Base-by-base conservation (phyloP, 1,140 invertebrate species). In the Cecropterus lyciades region DNA sequence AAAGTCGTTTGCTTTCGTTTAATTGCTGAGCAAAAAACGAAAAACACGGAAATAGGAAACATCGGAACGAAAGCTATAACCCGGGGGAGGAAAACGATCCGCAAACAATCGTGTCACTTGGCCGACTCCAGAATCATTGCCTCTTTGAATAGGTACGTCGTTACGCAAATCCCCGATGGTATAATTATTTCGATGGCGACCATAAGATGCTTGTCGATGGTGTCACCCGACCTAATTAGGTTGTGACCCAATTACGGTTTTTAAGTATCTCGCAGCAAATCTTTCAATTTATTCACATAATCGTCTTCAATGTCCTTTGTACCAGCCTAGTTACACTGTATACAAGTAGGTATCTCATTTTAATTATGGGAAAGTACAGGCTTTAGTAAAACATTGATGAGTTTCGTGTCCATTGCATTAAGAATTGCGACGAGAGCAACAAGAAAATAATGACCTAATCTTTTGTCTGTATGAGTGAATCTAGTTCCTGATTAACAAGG, bases 241-340 rank as follows among this genome's bases (percentile, higher is more conserved):
- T 77, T 80, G 77, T 82, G 85, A 88, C 85, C 85, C 84, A 88
- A 86, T 86, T 88, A 79, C 79, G 52, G 60, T 76, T 81, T 85
- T 83, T 80, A 76, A 82, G 68, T 65, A 67, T 60, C 45, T 40
- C 57, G 62, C 65, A 64, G 69, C 70, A 66, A 72, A 77, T 75
- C 70, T 67, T 65, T 73, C 69, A 48, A 71, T 71, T 77, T 68
- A 55, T 62, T 49, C 66, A 51, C 63, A 70, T 72, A 51, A 72
- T 73, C 14, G 40, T 45, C 43, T 33, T 16, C 13, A 30, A 59
- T 33, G 55, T 46, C 45, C 24, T 46, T 46, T 45, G n/a, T n/a
- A n/a, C n/a, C 9, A 14, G 7, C 7, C 24, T 30, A 8, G 0
- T 17, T 13, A 8, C 30, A 24, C 20, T 24, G 20, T 24, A 3